Base-by-base conservation (phyloP, 1,140 invertebrate genomes). In the Harpegnathos saltator region DNA sequence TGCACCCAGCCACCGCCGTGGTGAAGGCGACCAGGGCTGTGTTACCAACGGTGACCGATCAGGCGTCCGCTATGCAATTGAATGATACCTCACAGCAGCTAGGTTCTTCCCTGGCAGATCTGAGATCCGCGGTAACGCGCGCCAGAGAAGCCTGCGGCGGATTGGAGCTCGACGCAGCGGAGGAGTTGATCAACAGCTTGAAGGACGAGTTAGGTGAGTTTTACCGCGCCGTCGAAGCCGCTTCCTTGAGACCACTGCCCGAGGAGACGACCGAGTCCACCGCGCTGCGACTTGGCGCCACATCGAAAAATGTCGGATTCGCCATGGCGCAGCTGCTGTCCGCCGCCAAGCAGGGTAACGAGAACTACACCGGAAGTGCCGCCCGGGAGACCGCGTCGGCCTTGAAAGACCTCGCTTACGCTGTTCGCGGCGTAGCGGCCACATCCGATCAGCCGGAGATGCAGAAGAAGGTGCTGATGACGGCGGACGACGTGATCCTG, bases 111-210 rank as follows among this genome's bases (percentile, higher is more conserved):
- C 94, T 98, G 11, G 96, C 96, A 1, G 98, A 98, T 83, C 94
- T 99, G 2, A 95, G 97, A 90, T 96, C 97, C 26, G 97, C 98
- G 9, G 95, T 98, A 0, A 96, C 96, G 66, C 96, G 98, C 33
- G 97, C 98, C 0, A 96, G 98, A 86, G 97, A 98, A 91, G 97
- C 97, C 0, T 98, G 98, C 92, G 97, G 97, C 84, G 97, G 97
- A n/a, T 94, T 98, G 82, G 98, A 98, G 90, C 92, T 97, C 61
- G 97, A 98, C 86, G 97, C 97, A 0, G 98, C 98, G 0, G 94
- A 98, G 22, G 97, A 98, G 84, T 95, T 98, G 22, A 97, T 99
- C 38, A 95, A 96, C 3, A 96, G 96, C 62, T 94, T 99, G 33
- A 97, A 98, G 90, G 96, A 96, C 56, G 98, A 99, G 90, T 93